A percentile compares a stretch with the other conserved stretches of the same genome.
Evolutionary conservation across 2,113 vertebrate genomes (phyloP).

Genomic region (Lagopus leucura): DNA sequence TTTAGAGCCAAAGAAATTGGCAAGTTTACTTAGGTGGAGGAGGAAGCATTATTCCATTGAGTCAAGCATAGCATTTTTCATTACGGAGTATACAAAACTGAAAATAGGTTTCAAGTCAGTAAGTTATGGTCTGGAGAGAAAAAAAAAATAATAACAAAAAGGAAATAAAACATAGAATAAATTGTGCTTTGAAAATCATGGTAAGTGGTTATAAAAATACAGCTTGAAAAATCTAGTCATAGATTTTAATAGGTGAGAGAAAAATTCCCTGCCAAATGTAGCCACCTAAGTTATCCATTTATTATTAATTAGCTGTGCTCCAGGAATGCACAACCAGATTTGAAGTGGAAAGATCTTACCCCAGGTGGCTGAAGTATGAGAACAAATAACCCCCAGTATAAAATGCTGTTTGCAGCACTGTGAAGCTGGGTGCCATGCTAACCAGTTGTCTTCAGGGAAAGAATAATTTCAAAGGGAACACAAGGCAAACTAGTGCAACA

Average conservation of each 20-base stretch:
- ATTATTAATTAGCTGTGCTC: neutral
- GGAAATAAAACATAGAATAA: neutral
- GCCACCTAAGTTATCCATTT: neutral
- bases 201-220: neutral
- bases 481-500: neutral
- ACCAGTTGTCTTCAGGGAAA: neutral
- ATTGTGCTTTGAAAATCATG: neutral
- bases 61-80: conserved; percentile 51
- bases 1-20: conserved; percentile 55
- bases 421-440: too few relatives aligned
- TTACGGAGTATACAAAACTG: conserved; percentile 17
- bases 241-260: neutral
- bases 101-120: conserved; percentile 27
- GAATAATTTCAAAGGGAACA: neutral
- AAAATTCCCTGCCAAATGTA: neutral
- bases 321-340: accelerated
- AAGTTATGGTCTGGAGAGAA: neutral
- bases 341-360: neutral
- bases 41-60: conserved; percentile 40
- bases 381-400: neutral
- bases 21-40: conserved; percentile 57
- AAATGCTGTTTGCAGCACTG: accelerated
- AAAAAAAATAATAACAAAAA: neutral
- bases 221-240: neutral
- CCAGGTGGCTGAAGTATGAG: neutral